These are phyloP conservation scores for Eolophus roseicapilla DNA, from an alignment of 2,113 vertebrate genomes.

Conservation along the genomic window DNA sequence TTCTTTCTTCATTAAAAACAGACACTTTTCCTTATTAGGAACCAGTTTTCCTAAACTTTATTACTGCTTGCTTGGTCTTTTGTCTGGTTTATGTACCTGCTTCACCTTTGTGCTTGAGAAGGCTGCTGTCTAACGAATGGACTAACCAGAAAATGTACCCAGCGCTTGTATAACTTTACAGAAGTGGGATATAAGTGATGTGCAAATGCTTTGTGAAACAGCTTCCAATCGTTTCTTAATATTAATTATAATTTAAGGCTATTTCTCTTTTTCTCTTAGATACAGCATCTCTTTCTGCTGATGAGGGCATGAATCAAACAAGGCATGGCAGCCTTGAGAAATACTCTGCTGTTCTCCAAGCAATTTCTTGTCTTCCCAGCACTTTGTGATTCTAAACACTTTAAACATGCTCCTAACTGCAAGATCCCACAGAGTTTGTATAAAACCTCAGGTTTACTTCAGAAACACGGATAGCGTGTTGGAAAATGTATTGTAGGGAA, in stretches of 20 bases:
- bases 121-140: background rate
- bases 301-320: background rate
- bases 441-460: background rate
- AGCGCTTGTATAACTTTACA: background rate
- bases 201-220: background rate
- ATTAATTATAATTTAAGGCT: background rate
- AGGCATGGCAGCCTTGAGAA: background rate
- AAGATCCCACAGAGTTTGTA: background rate
- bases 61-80: background rate
- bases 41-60: background rate
- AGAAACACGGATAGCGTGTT: background rate
- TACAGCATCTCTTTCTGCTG: background rate
- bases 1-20: background rate
- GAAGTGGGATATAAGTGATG: background rate
- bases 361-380: background rate
- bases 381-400: background rate
- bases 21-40: background rate
- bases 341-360: background rate
- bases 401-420: background rate
- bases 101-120: background rate
- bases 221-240: accelerated
- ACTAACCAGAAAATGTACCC: background rate
- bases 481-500: background rate
- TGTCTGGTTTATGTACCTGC: accelerated
- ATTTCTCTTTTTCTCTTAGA: background rate